Conservation (phyloP, 2,888 invertebrate species). For the Cremastobaeus sp. region DNA sequence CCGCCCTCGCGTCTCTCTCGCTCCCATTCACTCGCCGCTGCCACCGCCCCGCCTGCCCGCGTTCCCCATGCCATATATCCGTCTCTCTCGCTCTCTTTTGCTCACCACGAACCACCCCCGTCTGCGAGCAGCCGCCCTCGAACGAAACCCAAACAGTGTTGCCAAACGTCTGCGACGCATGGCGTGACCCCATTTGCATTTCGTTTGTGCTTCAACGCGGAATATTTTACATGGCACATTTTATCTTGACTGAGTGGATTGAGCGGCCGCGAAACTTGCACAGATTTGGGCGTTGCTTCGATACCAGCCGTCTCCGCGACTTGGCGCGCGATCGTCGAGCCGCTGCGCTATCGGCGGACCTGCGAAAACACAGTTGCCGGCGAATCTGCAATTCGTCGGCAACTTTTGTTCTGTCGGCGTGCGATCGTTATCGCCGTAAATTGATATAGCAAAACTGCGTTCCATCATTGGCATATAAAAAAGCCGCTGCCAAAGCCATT, state of each 20-base stretch:
- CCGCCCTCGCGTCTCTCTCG: slow-evolving; percentile 45
- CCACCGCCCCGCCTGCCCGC: slow-evolving; percentile 32
- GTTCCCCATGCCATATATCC: slow-evolving; percentile 45
- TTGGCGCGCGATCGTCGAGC: slow-evolving; percentile 20
- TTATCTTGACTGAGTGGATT: slow-evolving; percentile 65
- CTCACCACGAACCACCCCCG: slow-evolving; percentile 68
- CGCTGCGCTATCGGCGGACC: no score
- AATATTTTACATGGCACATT: slow-evolving; percentile 73
- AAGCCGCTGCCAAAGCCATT: not conserved
- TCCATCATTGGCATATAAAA: slow-evolving; percentile 8
- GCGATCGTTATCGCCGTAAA: slow-evolving; percentile 28
- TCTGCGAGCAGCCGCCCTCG: slow-evolving; percentile 70
- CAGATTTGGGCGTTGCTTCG: slow-evolving; percentile 45
- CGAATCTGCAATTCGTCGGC: slow-evolving; percentile 16
- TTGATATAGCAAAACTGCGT: slow-evolving; percentile 9
- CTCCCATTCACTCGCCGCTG: slow-evolving; percentile 49
- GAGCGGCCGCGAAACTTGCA: slow-evolving; percentile 56
- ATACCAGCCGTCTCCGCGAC: slow-evolving; percentile 30
- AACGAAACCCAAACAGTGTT: slow-evolving; percentile 75
- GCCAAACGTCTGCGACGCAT: slow-evolving; percentile 75
- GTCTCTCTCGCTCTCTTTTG: slow-evolving; percentile 62
- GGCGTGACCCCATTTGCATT: slow-evolving; percentile 75
- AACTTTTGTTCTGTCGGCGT: slow-evolving; percentile 10
- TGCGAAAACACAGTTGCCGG: no score
- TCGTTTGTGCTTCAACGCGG: slow-evolving; percentile 74